phyloP scores from a whole-genome alignment of 2,888 invertebrate species.

The Habroteleia sp. region DNA sequence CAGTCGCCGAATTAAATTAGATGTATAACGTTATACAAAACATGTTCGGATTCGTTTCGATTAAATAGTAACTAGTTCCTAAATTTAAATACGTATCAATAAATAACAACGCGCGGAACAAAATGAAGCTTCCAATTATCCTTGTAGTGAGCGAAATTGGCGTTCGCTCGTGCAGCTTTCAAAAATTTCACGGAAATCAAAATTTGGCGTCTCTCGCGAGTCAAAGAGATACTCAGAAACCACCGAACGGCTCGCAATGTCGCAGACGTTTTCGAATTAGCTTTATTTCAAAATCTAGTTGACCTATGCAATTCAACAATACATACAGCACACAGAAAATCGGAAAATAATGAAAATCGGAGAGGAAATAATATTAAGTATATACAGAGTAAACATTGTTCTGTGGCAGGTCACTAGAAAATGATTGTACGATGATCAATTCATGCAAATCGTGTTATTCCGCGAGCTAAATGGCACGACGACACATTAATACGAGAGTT shows the following conservation, averaged over 20 bases:
- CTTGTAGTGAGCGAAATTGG: slow-evolving; percentile 10
- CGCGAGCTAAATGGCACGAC: slow-evolving; percentile 60
- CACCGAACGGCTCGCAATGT: slow-evolving; percentile 32
- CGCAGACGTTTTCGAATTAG: slow-evolving; percentile 33
- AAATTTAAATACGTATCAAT: slow-evolving; percentile 44
- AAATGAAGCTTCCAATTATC: slow-evolving; percentile 14
- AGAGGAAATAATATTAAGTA: slow-evolving; percentile 35
- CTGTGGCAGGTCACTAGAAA: slow-evolving; percentile 46
- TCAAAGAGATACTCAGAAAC: slow-evolving; percentile 40
- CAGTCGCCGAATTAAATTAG: slow-evolving; percentile 26
- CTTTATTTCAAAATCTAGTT: slow-evolving; percentile 7
- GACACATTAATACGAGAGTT: slow-evolving; percentile 38
- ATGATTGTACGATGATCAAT: slow-evolving; percentile 28
- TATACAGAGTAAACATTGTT: slow-evolving; percentile 38
- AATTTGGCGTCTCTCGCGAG: slow-evolving; percentile 27
- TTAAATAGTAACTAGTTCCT: slow-evolving; percentile 24
- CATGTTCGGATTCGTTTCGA: slow-evolving; percentile 11
- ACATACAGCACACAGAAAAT: slow-evolving; percentile 10
- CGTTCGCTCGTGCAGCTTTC: slow-evolving; percentile 10
- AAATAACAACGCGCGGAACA: slow-evolving; percentile 41
- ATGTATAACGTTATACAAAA: slow-evolving; percentile 36
- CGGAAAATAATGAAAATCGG: slow-evolving; percentile 19
- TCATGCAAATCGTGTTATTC: slow-evolving; percentile 37
- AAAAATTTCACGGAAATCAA: slow-evolving; percentile 57
- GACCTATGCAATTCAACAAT: slow-evolving; percentile 29